Base-by-base conservation (phyloP, 2,888 invertebrate genomes). In the Andrena trimmerana region DNA sequence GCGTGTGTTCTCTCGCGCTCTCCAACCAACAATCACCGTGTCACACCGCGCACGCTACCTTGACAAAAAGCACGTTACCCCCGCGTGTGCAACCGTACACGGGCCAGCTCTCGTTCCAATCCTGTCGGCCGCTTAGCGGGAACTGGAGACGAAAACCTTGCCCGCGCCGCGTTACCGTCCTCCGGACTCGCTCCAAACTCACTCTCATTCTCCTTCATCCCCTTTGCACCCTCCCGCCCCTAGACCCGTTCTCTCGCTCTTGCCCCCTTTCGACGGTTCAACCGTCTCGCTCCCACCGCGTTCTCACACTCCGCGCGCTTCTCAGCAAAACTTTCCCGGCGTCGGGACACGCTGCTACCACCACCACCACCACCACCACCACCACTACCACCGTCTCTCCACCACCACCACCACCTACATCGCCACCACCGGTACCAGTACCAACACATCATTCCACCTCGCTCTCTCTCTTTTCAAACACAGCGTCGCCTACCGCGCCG, bases 41-140 rank as follows among this genome's bases (percentile, higher is more conserved):
- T 70, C 78, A 70, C 78, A 81, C 79, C 80, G 86, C 83, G 84
- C 88, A 88, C 83, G 88, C 87, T 84, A 78, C 81, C 72, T 84
- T 33, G 77, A 72, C 81, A 72, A 82, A 80, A 27, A 57, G 42
- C 86, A 88, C 88, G 86, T 83, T 75, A 76, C 20, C 74, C 87
- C 78, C 82, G 88, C 81, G 87, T 88, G 81, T 81, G 80, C 82
- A 75, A 86, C 86, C 88, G 88, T 86, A 79, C 86, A 84, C 90
- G 80, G 86, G 90, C 84, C 72, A 79, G 57, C 57, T 24, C 77
- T 88, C 89, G 90, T 89, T 92, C 92, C 91, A 92, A 91, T 91
- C 93, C 91, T 91, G 91, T 91, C 93, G 93, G 91, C 93, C 93
- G 93, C 93, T 92, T 91, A 91, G 93, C 93, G 93, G 93, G 91